A percentile compares a stretch with the other conserved stretches of the same genome.
Conservation (phyloP, 23 tunicate species). For the Trididemnum clinides region DNA sequence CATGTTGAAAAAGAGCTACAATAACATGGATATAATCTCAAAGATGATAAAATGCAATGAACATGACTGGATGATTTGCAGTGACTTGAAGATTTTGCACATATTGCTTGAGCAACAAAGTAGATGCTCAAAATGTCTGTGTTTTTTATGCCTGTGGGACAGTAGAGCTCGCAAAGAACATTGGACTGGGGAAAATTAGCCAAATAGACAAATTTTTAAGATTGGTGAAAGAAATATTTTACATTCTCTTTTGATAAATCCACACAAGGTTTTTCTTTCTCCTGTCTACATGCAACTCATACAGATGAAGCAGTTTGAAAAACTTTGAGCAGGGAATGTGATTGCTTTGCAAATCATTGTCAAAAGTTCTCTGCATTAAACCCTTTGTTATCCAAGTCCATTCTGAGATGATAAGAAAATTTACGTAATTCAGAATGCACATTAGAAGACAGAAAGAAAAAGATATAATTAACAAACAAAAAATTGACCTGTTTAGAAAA, state of each 20-base stretch:
- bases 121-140: too few species aligned
- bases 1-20: background rate
- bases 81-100: background rate
- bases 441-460: too few species aligned
- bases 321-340: background rate
- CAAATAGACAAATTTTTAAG: background rate
- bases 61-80: conserved; percentile 20
- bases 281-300: conserved; percentile 11
- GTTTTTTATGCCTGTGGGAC: conserved; percentile 29
- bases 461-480: too few species aligned
- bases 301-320: conserved; percentile 23
- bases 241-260: too few species aligned
- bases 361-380: background rate
- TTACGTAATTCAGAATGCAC: too few species aligned
- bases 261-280: conserved; percentile 3
- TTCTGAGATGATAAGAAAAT: too few species aligned
- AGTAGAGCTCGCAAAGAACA: conserved; percentile 24
- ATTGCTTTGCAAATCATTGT: conserved; percentile 9
- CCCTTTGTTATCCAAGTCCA: too few species aligned
- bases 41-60: background rate
- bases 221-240: conserved; percentile 20
- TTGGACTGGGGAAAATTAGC: conserved; percentile 10
- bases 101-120: background rate
- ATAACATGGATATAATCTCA: background rate
- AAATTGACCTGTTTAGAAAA: too few species aligned